Evolutionary conservation across 2,797 vertebrate species (phyloP).

Genomic region (Paramormyrops hopkinsi): DNA sequence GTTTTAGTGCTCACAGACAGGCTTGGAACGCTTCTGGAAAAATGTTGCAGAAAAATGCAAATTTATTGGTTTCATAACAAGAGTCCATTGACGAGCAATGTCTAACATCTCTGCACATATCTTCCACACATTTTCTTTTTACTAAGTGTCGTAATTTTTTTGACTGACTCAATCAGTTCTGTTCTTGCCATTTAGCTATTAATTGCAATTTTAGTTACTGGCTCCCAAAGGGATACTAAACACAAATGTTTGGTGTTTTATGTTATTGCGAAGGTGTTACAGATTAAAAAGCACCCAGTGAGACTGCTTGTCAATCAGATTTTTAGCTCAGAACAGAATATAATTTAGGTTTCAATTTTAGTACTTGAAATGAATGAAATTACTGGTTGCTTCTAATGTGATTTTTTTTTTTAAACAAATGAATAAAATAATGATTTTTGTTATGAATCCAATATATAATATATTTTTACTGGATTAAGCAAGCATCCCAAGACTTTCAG

Average conservation of each 20-base stretch:
- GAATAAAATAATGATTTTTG: neutral
- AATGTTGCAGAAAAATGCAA: neutral
- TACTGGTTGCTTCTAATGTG: neutral
- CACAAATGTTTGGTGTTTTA: neutral
- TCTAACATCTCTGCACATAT: neutral
- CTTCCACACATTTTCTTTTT: neutral
- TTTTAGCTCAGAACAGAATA: neutral
- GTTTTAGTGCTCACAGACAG: neutral
- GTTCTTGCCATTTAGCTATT: neutral
- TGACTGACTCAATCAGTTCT: neutral
- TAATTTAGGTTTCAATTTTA: neutral
- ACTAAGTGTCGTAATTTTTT: neutral
- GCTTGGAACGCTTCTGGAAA: neutral
- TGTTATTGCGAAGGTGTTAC: neutral
- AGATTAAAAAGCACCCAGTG: neutral
- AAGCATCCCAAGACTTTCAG: neutral
- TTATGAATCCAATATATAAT: neutral
- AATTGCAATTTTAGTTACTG: neutral
- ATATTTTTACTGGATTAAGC: neutral
- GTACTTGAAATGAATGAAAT: neutral
- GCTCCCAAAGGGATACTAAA: neutral
- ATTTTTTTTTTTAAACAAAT: neutral
- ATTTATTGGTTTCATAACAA: neutral
- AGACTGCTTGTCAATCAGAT: neutral
- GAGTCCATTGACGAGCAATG: neutral